Conservation (phyloP, 2,888 invertebrate genomes). For the Harpalus rubripes region DNA sequence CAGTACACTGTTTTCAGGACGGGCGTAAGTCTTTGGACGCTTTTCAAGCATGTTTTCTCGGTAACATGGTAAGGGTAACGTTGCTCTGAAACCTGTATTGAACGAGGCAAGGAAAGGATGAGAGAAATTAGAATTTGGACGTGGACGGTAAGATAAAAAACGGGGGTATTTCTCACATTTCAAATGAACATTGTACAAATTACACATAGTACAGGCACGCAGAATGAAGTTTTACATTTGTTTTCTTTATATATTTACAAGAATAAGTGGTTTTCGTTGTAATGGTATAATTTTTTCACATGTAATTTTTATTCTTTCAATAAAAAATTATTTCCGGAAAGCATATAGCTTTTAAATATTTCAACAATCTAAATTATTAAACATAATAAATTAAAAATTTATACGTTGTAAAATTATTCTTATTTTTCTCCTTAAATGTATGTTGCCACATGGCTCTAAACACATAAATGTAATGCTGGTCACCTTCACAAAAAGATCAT, state of each 20-base stretch:
- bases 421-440: too few relatives aligned
- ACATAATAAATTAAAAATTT: too few relatives aligned
- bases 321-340: too few relatives aligned
- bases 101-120: slow-evolving; percentile 3
- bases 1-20: slow-evolving; percentile 66
- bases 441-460: too few relatives aligned
- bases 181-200: slow-evolving; percentile 21
- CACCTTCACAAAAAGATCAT: too few relatives aligned
- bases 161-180: slow-evolving; percentile 13
- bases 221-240: slow-evolving; percentile 11
- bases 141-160: slow-evolving; percentile 47
- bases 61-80: slow-evolving; percentile 35
- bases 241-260: not conserved
- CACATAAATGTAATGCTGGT: too few relatives aligned
- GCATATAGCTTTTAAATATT: too few relatives aligned
- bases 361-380: too few relatives aligned
- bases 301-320: not conserved
- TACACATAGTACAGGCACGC: slow-evolving; percentile 3
- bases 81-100: slow-evolving; percentile 53
- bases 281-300: not conserved
- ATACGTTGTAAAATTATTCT: too few relatives aligned
- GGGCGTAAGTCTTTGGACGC: slow-evolving; percentile 64
- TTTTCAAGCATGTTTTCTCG: slow-evolving; percentile 43
- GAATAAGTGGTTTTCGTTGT: too few relatives aligned
- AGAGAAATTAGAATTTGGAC: slow-evolving; percentile 22